Evolutionary conservation across 2,113 vertebrate species (phyloP), one percentile per base, ranked within the genome.

Genomic region (Lagenorhynchus albirostris): DNA sequence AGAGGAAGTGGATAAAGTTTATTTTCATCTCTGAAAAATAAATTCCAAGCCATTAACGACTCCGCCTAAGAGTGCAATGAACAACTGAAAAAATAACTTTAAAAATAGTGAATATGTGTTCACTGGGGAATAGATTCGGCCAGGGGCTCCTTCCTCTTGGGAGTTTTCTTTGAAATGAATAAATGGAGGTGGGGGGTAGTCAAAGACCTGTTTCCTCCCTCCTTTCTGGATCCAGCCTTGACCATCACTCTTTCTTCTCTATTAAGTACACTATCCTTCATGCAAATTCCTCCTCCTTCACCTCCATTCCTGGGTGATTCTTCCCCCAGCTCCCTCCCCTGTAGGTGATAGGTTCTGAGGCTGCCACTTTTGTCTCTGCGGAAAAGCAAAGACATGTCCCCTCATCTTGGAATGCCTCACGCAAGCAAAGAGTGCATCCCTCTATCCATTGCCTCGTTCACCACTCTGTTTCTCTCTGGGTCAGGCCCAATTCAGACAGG

Each of bases 1-100:
- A 93, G 44, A 85, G 60, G 18, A 76, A 25, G 13, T 77, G 41
- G 23, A 50, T 60, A 55, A 76, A 33, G n/a, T n/a, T 93, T 67
- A 77, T 77, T 77, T 84, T 85, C 44, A 67, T 53, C 41, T 85
- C 70, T 85, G 91, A n/a, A 93, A 76, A n/a, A 65, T 50, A 93
- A 53, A 67, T 67, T 76, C 44, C n/a, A 77, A n/a, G n/a, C 12
- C 58, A 33, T 65, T 53, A 53, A 38, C 25, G 33, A 38, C 25
- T 38, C 31, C 60, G 21, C 29, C 17, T 91, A 47, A 60, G 38
- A 36, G 60, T 26, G 17, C n/a, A 80, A 67, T 10, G n/a, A 91
- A n/a, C 47, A 58, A 5, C 47, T 67, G 33, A n/a, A n/a, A n/a
- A 3, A 58, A 41, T 71, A 71, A 71, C 38, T 21, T 53, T 15